These are phyloP conservation scores for Rotaria socialis DNA, from an alignment of 2,888 invertebrate species.

Conservation along the genomic window DNA sequence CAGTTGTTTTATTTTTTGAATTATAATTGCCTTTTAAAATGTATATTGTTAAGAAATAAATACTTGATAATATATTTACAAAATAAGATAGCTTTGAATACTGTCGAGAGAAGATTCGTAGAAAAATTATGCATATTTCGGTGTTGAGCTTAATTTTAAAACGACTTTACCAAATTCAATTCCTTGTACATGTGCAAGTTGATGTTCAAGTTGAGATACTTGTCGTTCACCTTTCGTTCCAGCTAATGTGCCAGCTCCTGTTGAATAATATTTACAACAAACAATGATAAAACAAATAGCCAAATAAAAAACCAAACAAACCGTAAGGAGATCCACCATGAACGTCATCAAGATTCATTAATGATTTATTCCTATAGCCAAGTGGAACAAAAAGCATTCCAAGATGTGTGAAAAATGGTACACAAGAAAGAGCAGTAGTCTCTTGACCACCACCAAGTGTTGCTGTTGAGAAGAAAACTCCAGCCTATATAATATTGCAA, in stretches of 20 bases:
- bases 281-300: too few relatives aligned
- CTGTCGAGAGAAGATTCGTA: too few relatives aligned
- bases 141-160: neutral
- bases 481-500: neutral
- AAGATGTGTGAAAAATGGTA: slow-evolving; percentile 45
- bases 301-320: neutral
- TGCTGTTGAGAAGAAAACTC: slow-evolving; percentile 40
- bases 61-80: too few relatives aligned
- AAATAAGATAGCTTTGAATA: too few relatives aligned
- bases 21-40: too few relatives aligned
- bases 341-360: neutral
- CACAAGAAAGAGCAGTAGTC: slow-evolving; percentile 40
- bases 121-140: neutral
- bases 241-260: slow-evolving; percentile 20
- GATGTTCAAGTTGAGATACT: neutral
- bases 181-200: slow-evolving; percentile 41
- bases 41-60: too few relatives aligned
- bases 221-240: neutral
- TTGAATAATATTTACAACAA: too few relatives aligned
- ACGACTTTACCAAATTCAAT: slow-evolving; percentile 38
- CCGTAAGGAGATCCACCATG: slow-evolving; percentile 40
- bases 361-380: slow-evolving; percentile 39
- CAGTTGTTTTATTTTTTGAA: too few relatives aligned
- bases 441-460: slow-evolving; percentile 43
- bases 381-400: slow-evolving; percentile 42